Evolutionary conservation across 2,113 vertebrate species (phyloP).

Genomic region (Sturnus vulgaris): DNA sequence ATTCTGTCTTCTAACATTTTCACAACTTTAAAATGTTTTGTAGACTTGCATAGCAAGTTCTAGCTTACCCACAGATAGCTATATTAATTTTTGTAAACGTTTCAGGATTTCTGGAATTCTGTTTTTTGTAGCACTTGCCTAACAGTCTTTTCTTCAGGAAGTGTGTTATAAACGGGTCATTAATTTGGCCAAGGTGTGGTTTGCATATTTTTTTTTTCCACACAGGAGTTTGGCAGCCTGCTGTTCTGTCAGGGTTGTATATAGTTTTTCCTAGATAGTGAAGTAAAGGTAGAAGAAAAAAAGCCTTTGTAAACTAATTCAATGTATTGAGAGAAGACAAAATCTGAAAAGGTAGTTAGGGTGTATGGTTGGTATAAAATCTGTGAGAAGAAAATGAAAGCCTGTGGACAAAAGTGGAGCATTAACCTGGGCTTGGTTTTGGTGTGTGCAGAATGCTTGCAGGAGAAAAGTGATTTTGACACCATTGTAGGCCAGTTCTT

Average conservation of each 20-base stretch:
- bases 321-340: neutral
- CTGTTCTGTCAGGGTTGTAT: neutral
- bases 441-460: neutral
- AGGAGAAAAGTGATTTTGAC: neutral
- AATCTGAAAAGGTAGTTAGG: neutral
- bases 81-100: neutral
- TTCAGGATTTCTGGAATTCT: neutral
- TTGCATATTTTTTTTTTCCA: neutral
- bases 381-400: neutral
- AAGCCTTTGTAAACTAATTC: neutral
- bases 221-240: neutral
- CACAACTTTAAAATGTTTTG: neutral
- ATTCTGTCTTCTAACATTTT: neutral
- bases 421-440: neutral
- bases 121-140: neutral
- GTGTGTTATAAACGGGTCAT: neutral
- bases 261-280: neutral
- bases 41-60: neutral
- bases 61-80: neutral
- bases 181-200: neutral
- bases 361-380: neutral
- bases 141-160: neutral
- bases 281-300: neutral
- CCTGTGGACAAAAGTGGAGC: neutral
- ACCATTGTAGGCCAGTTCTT: neutral